Percentiles rank a stretch among this genome's conserved stretches.
Evolutionary conservation across 2,113 vertebrate species (phyloP).

Genomic region (Salvator merianae): DNA sequence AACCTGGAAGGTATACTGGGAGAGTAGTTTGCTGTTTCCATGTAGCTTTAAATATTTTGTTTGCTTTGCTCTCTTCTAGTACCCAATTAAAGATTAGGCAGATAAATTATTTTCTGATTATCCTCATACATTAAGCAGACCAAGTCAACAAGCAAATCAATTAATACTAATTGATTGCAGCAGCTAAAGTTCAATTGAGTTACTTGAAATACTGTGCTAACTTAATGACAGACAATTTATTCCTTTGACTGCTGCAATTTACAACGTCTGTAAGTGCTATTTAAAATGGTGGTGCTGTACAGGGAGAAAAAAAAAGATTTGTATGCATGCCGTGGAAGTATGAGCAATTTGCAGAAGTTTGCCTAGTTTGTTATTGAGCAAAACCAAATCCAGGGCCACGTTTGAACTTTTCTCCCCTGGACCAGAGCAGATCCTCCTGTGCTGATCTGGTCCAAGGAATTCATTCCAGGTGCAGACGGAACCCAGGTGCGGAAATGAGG

Average conservation of each 20-base stretch:
- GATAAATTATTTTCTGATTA: conserved; percentile 61
- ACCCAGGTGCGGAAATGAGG: too few species aligned
- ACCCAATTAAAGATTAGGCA: conserved; percentile 46
- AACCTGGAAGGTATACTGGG: neutral
- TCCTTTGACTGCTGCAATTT: conserved; percentile 33
- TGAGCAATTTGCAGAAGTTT: neutral
- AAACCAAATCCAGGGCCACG: too few species aligned
- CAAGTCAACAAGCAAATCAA: conserved; percentile 60
- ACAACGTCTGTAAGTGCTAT: conserved; percentile 34
- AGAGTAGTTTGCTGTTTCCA: neutral
- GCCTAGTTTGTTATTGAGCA: neutral
- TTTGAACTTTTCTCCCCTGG: too few species aligned
- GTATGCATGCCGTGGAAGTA: neutral
- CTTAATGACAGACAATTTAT: conserved; percentile 39
- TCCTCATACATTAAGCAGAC: conserved; percentile 44
- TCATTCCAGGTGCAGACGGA: too few species aligned
- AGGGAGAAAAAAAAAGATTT: conserved; percentile 27
- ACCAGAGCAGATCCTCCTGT: too few species aligned
- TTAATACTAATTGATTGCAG: conserved; percentile 52
- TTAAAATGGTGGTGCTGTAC: conserved; percentile 33
- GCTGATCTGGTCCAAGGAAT: too few species aligned
- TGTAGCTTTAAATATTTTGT: conserved; percentile 26
- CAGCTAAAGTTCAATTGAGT: conserved; percentile 57
- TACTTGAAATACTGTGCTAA: conserved; percentile 55
- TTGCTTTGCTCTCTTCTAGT: conserved; percentile 49